Percentiles rank a stretch among this genome's conserved stretches.
phyloP scores from a whole-genome alignment of 1,140 invertebrate genomes.

The Drosophila dunni region DNA sequence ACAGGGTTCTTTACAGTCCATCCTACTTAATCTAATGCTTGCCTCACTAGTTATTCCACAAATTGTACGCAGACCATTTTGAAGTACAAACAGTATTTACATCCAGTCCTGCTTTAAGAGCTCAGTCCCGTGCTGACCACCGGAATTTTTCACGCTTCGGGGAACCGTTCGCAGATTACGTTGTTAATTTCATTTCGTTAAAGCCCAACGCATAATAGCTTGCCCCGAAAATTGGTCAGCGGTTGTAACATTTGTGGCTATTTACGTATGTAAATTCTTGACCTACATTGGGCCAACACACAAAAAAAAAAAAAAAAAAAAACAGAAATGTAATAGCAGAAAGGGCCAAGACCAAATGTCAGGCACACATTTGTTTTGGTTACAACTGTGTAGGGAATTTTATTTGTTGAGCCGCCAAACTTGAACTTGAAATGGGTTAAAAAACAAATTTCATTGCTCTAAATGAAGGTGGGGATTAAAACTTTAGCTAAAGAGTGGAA shows the following conservation, averaged over 20 bases:
- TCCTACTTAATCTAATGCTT: neutral
- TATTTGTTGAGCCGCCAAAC: neutral
- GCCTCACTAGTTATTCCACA: neutral
- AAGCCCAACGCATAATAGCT: conserved; percentile 21
- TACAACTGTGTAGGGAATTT: neutral
- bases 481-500: no score
- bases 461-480: neutral
- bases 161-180: conserved; percentile 34
- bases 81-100: neutral
- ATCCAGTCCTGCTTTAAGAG: neutral
- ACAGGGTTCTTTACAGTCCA: no score
- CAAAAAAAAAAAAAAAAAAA: neutral
- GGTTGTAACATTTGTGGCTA: conserved; percentile 28
- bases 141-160: conserved; percentile 39
- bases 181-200: conserved; percentile 37
- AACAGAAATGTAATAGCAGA: no score
- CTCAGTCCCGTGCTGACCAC: conserved; percentile 12
- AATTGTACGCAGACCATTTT: conserved; percentile 9
- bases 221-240: conserved; percentile 41
- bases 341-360: neutral
- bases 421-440: conserved; percentile 6
- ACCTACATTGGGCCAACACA: conserved; percentile 34
- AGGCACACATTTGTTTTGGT: neutral
- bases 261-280: conserved; percentile 47
- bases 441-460: neutral